Evolutionary conservation across 2,888 invertebrate species (phyloP).

Genomic region (Ectemnius cavifrons): DNA sequence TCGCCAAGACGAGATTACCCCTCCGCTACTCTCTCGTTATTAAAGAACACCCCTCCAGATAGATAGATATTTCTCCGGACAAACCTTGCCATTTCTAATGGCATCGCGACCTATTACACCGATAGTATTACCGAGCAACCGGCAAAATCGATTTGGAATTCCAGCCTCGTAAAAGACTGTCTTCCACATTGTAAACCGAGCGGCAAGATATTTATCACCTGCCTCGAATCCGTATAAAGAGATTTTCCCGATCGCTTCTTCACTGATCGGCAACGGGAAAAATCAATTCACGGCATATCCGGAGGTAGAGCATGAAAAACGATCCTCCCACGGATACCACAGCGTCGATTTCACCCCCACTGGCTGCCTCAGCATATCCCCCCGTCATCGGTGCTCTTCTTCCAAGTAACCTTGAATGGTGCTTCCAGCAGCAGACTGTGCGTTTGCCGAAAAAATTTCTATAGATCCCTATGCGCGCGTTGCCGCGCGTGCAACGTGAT

Average conservation of each 20-base stretch:
- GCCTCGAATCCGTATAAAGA: slow-evolving; percentile 27
- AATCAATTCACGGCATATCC: slow-evolving; percentile 61
- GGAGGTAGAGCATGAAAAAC: slow-evolving; percentile 58
- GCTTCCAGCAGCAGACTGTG: slow-evolving; percentile 41
- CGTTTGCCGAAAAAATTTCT: slow-evolving; percentile 53
- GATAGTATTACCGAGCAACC: too few relatives aligned
- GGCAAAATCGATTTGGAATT: too few relatives aligned
- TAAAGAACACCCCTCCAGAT: too few relatives aligned
- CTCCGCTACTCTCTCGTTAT: too few relatives aligned
- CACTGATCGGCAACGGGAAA: slow-evolving; percentile 49
- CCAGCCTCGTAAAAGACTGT: too few relatives aligned
- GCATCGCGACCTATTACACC: too few relatives aligned
- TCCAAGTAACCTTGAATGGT: slow-evolving; percentile 12
- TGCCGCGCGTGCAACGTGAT: slow-evolving; percentile 45
- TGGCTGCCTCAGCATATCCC: not conserved
- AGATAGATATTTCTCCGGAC: too few relatives aligned
- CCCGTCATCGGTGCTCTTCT: slow-evolving; percentile 5
- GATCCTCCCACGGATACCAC: slow-evolving; percentile 53
- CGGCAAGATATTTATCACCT: slow-evolving; percentile 45
- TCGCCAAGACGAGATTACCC: not conserved
- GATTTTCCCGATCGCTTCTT: slow-evolving; percentile 24
- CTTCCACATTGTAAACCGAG: too few relatives aligned
- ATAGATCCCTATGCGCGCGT: slow-evolving; percentile 48
- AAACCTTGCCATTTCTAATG: too few relatives aligned
- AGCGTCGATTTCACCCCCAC: slow-evolving; percentile 17